Base-by-base conservation (phyloP, 1,140 invertebrate genomes). In the Calliphora vicina region DNA sequence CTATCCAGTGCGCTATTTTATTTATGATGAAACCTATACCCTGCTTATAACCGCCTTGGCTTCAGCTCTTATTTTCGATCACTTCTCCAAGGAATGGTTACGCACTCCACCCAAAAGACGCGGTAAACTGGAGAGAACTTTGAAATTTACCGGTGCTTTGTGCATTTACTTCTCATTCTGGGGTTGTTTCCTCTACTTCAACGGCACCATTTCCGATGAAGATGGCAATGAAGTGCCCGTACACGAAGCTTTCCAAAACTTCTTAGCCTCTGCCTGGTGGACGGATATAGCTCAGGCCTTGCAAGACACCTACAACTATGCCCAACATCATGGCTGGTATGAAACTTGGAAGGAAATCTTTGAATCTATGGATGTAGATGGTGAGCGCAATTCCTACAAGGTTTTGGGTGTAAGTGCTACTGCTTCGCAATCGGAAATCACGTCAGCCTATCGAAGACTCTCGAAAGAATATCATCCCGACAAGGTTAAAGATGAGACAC, bases 391-490 rank as follows among this genome's bases (percentile, higher is more conserved):
- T 91, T 96, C 97, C 10, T 96, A 96, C 85, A 97, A 95, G 92
- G 96, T 97, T 87, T 90, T 99, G 1, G 96, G 93, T 1, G 87
- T 99, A 0, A 92, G 93, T 20, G 93, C 93, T 71, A 94, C 94
- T 1, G 94, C 97, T 0, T 95, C 94, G 27, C 96, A 98, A 89
- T 93, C 95, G 74, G 96, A 98, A 87, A 97, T 99, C 5, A 97
- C 95, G 1, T 87, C 94, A 0, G 93, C 92, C 81, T 99, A 97
- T 94, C 91, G 96, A 74, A 92, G 93, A 43, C 91, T 99, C 0
- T 97, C 96, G 0, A 93, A 95, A n/a, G 94, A 97, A 89, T 95
- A 95, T 91, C 98, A 99, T 92, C 98, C 98, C 0, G 98, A 99
- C 87, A 97, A 97, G 91, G 94, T 95, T 4, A 96, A 96, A 88